Conservation (phyloP, 1,140 invertebrate species). For the Epicauta chinensis region DNA sequence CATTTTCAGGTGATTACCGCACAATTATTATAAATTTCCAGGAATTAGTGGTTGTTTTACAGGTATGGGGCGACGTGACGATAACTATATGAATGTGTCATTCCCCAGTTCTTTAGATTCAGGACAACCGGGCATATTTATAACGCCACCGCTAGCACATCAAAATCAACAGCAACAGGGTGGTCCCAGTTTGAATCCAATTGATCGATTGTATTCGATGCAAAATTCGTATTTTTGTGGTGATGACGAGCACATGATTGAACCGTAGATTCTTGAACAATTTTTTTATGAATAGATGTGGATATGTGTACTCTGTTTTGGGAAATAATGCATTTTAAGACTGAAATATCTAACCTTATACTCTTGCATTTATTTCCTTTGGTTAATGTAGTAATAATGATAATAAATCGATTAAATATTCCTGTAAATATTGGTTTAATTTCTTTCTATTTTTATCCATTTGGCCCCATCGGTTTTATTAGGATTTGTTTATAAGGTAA, state of each 20-base stretch:
- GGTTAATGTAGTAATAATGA: no score
- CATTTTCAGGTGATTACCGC: conserved; percentile 23
- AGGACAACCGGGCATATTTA: conserved; percentile 26
- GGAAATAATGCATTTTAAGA: no score
- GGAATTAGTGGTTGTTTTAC: conserved; percentile 1
- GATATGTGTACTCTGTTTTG: no score
- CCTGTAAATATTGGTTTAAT: no score
- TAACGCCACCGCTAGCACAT: conserved; percentile 36
- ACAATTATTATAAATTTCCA: neutral
- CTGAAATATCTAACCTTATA: no score
- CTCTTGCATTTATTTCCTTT: no score
- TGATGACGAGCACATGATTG: conserved; percentile 42
- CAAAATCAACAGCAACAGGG: conserved; percentile 29
- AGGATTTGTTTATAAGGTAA: no score
- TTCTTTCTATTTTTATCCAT: no score
- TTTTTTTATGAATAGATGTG: conserved; percentile 2
- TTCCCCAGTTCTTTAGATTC: conserved; percentile 27
- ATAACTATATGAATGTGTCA: conserved; percentile 26
- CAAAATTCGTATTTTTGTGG: conserved; percentile 58
- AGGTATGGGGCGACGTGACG: conserved; percentile 26
- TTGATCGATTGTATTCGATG: conserved; percentile 59
- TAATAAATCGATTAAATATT: no score
- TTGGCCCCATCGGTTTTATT: no score
- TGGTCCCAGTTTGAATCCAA: conserved; percentile 48
- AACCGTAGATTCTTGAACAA: conserved; percentile 25